These are phyloP conservation scores for Momotus momota DNA, from an alignment of 2,797 vertebrate genomes.

Conservation along the genomic window DNA sequence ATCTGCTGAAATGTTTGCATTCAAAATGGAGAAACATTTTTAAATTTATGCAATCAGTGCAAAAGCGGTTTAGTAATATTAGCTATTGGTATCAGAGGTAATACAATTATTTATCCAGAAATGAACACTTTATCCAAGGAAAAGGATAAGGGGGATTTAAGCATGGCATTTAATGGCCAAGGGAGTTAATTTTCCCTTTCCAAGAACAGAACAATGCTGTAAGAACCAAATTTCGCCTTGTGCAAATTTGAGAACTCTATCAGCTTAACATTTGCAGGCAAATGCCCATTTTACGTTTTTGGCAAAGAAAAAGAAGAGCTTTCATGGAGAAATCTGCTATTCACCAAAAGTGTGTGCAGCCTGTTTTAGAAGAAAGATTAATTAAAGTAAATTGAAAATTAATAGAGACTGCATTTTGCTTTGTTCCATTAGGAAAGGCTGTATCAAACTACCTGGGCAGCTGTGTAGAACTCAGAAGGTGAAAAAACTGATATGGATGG, in stretches of 20 bases:
- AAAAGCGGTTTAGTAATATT: not conserved
- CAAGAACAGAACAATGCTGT: not conserved
- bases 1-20: not conserved
- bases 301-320: not conserved
- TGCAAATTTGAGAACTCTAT: not conserved
- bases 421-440: not conserved
- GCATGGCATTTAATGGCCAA: not conserved
- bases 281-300: not conserved
- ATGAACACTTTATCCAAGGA: not conserved
- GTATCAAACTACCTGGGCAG: not conserved
- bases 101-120: not conserved
- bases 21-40: not conserved
- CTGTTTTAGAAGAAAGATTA: not conserved
- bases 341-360: not conserved
- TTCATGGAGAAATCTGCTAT: not conserved
- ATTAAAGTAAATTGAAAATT: not conserved
- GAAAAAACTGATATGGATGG: not conserved
- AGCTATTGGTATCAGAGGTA: not conserved
- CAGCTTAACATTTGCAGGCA: not conserved
- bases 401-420: not conserved
- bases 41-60: not conserved
- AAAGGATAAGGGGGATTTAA: not conserved
- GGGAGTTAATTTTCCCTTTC: not conserved
- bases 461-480: not conserved
- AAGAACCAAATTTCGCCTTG: not conserved